A percentile compares a stretch with the other conserved stretches of the same genome.
These are phyloP conservation scores for Lepilemur ruficaudatus DNA, from an alignment of 2,797 vertebrate species.

Conservation along the genomic window DNA sequence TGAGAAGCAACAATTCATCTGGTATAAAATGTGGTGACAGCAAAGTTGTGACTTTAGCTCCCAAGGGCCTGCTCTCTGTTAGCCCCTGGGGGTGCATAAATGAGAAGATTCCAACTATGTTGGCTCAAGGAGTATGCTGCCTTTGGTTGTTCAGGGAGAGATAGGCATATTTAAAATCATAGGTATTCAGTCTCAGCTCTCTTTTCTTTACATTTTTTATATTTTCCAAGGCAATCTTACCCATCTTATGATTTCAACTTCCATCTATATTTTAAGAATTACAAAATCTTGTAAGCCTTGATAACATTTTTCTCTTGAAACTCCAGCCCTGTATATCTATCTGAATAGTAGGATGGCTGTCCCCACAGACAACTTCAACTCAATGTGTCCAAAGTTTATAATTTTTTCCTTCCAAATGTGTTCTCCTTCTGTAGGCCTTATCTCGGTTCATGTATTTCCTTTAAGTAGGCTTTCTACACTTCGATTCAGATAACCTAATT, in stretches of 20 bases:
- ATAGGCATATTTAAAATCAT: slow-evolving; percentile 5
- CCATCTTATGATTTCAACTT: slow-evolving; percentile 47
- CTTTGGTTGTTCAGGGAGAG: neutral
- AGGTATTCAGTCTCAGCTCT: neutral
- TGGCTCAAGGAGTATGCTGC: neutral
- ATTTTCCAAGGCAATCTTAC: slow-evolving; percentile 14
- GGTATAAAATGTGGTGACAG: neutral
- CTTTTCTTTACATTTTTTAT: neutral
- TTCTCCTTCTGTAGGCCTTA: neutral
- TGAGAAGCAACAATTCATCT: neutral
- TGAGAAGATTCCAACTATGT: neutral
- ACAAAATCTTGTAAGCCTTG: neutral
- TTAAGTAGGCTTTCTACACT: neutral
- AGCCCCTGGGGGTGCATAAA: neutral
- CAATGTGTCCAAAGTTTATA: neutral
- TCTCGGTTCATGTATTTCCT: neutral
- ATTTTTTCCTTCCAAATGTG: neutral
- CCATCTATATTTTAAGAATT: slow-evolving; percentile 53
- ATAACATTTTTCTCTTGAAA: neutral
- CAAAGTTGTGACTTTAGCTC: neutral
- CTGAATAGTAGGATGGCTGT: neutral
- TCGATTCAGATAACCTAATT: neutral
- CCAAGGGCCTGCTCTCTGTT: neutral
- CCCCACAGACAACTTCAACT: neutral
- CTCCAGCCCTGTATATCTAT: neutral